These are phyloP conservation scores for Hippocampus comes DNA, from an alignment of 2,113 vertebrate genomes.

Conservation along the genomic window DNA sequence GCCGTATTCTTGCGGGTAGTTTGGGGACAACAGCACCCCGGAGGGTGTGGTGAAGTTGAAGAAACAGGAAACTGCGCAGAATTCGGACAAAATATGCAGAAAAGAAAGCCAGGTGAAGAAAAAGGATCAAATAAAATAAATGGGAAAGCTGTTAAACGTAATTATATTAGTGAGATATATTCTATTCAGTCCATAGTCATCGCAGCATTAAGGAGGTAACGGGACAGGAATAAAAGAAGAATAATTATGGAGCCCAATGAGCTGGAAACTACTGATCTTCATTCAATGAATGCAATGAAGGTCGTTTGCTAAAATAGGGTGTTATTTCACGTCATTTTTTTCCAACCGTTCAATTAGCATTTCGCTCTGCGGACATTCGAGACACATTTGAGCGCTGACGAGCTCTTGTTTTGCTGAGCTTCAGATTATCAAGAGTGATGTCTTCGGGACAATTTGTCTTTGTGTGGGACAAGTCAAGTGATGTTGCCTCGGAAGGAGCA, in stretches of 20 bases:
- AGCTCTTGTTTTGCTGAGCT: not conserved
- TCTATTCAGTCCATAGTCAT: not conserved
- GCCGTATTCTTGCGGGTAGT: conserved; percentile 96
- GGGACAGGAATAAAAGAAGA: not conserved
- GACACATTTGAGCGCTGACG: not conserved
- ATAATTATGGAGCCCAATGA: not conserved
- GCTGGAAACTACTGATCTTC: not conserved
- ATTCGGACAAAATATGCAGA: conserved; percentile 13
- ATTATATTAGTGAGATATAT: not conserved
- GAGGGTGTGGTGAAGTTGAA: conserved; percentile 98
- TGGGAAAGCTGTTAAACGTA: not conserved
- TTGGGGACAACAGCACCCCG: conserved; percentile 90
- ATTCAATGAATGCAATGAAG: not conserved
- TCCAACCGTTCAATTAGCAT: not conserved
- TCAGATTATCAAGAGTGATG: not conserved
- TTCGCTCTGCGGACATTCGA: not conserved
- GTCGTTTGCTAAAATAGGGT: not conserved
- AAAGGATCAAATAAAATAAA: not conserved
- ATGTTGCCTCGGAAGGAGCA: not conserved
- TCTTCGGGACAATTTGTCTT: not conserved
- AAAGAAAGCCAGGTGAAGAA: conserved; percentile 8
- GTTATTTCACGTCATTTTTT: not conserved
- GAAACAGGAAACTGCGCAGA: conserved; percentile 86
- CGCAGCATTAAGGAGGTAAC: not conserved
- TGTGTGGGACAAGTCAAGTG: not conserved